Evolutionary conservation across 2,113 vertebrate genomes (phyloP).

Genomic region (Rhinopomastus cyanomelas): DNA sequence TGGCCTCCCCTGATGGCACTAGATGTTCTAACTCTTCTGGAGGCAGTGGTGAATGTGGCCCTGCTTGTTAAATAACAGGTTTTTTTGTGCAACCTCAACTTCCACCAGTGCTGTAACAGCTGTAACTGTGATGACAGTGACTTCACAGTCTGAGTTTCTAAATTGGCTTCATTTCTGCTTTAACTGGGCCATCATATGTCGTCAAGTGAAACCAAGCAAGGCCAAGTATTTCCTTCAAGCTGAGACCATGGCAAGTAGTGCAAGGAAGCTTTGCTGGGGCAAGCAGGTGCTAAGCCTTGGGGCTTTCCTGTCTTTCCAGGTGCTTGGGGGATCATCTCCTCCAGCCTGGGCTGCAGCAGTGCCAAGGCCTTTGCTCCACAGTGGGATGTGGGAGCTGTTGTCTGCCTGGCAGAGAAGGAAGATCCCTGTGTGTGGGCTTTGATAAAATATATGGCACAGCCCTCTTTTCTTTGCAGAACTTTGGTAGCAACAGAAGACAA

Average conservation of each 20-base stretch:
- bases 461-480: not conserved
- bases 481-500: not conserved
- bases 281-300: not conserved
- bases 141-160: not conserved
- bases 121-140: not conserved
- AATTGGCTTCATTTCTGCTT: not conserved
- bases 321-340: not conserved
- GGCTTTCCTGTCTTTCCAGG: not conserved
- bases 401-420: not conserved
- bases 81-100: not conserved
- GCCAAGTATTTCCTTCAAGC: not conserved
- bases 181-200: not conserved
- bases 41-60: not conserved
- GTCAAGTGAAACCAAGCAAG: not conserved
- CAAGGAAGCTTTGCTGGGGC: not conserved
- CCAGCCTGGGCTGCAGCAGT: not conserved
- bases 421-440: not conserved
- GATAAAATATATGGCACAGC: not conserved
- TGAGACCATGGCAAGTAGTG: not conserved
- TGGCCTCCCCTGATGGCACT: not conserved
- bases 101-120: rapidly evolving
- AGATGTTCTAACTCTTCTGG: not conserved
- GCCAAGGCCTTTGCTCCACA: not conserved
- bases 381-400: not conserved
- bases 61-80: rapidly evolving